Base-by-base conservation (phyloP, 2,888 invertebrate species). In the Leucophora obtusa region DNA sequence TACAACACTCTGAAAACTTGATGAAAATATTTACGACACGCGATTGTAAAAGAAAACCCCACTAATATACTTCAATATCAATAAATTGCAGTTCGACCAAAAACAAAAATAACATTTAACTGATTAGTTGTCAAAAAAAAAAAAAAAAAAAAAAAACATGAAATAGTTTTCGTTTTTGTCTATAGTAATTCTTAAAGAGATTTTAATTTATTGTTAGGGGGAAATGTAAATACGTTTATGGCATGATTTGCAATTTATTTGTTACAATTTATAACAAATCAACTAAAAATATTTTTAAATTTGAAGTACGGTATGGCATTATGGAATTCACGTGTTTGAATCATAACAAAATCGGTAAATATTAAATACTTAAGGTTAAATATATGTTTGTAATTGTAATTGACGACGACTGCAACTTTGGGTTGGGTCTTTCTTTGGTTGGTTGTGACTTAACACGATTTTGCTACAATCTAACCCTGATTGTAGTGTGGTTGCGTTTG, bases 401-500 rank as follows among this genome's bases (percentile, higher is more conserved):
- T 47, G 50, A 15, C 17, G 50, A n/a, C 14, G 28, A 28, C 28
- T 1, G 28, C 7, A 28, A 28, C 28, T 28, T 6, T 28, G 7
- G 28, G 28, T 28, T 28, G 28, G 28, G 7, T 28, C 6, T 28
- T 21, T 4, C 2, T 2, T 28, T 28, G 28, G 24, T 24, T 24
- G 7, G 28, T 7, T 28, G 28, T 28, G 28, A 28, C 28, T 28
- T 21, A 35, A 70, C 35, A 50, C 21, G 11, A 65, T 28, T 47
- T 69, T 24, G 10, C 24, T 50, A 11, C 18, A 63, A 28, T 56
- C 17, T 70, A 38, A 54, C 47, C 14, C 33, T 51, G 38, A 66
- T 69, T 24, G 6, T n/a, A n/a, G n/a, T 54, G 59, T 10, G 69
- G n/a, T 66, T 65, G 56, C 53, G 54, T 66, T 79, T 60, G 47